Conservation (phyloP, 2,888 invertebrate genomes). For the Temnothorax rugatulus region DNA sequence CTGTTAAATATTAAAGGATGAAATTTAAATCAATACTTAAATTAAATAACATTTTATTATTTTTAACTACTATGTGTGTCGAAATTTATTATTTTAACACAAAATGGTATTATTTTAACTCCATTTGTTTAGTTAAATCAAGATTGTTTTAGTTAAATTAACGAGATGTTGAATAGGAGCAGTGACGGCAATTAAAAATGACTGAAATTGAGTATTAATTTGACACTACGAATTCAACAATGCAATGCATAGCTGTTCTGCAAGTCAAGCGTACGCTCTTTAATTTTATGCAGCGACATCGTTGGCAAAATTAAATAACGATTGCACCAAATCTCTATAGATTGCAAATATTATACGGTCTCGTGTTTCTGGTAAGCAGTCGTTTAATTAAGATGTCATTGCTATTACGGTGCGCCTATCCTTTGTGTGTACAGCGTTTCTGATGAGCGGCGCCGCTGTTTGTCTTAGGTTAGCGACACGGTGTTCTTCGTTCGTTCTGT, state of each 20-base stretch:
- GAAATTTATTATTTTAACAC: too few relatives aligned
- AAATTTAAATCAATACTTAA: too few relatives aligned
- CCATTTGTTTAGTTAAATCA: too few relatives aligned
- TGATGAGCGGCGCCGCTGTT: conserved; percentile 44
- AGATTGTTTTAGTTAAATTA: too few relatives aligned
- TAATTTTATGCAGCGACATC: not conserved
- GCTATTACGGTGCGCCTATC: conserved; percentile 2
- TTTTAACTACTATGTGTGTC: too few relatives aligned
- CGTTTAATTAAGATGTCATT: conserved; percentile 40
- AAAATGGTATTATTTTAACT: too few relatives aligned
- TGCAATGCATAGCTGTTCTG: not conserved
- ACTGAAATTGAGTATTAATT: too few relatives aligned
- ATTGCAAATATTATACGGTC: not conserved
- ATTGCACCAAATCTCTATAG: not conserved
- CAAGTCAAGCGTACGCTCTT: not conserved
- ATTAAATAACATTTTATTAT: too few relatives aligned
- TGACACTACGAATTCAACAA: too few relatives aligned
- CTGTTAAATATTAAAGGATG: too few relatives aligned
- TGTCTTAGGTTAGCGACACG: conserved; percentile 51
- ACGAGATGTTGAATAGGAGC: too few relatives aligned
- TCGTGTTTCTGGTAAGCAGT: not conserved
- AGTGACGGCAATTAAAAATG: too few relatives aligned
- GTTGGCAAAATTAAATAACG: not conserved
- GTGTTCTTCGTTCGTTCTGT: conserved; percentile 39
- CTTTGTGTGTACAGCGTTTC: conserved; percentile 38